A percentile compares a stretch with the other conserved stretches of the same genome.
Conservation (phyloP, 2,113 vertebrate species). For the Struthio camelus region DNA sequence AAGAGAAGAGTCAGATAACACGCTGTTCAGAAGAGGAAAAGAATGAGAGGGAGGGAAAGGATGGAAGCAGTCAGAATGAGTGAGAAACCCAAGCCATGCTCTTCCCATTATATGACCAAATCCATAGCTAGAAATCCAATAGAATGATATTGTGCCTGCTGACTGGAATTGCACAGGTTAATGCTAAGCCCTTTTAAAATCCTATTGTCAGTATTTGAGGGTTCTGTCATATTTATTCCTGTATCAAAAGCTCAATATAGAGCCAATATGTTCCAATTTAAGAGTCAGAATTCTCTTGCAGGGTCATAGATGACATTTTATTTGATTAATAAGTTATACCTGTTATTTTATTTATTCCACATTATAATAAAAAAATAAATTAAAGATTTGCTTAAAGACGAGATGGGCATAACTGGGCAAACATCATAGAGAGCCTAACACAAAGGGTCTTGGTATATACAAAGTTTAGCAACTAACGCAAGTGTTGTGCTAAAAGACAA, state of each 20-base stretch:
- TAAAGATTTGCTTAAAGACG: background rate
- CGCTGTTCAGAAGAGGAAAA: background rate
- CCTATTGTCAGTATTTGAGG: background rate
- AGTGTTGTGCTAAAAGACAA: background rate
- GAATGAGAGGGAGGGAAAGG: accelerated
- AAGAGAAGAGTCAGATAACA: background rate
- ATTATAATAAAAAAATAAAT: background rate
- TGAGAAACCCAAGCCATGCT: background rate
- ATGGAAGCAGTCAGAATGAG: background rate
- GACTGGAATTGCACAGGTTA: background rate
- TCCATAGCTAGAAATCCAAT: background rate
- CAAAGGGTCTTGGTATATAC: background rate
- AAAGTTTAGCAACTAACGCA: background rate
- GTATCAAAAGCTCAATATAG: background rate
- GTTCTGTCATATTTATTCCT: background rate
- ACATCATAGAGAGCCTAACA: background rate
- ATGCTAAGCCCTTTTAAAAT: background rate
- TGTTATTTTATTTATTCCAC: background rate
- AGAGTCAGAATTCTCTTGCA: background rate
- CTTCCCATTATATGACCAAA: background rate
- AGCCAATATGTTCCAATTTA: background rate
- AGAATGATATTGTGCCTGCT: background rate
- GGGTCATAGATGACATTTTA: background rate
- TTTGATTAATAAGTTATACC: background rate
- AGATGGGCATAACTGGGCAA: background rate